Evolutionary conservation across 2,797 vertebrate genomes (phyloP).

Genomic region (Ctenosaura bakeri): DNA sequence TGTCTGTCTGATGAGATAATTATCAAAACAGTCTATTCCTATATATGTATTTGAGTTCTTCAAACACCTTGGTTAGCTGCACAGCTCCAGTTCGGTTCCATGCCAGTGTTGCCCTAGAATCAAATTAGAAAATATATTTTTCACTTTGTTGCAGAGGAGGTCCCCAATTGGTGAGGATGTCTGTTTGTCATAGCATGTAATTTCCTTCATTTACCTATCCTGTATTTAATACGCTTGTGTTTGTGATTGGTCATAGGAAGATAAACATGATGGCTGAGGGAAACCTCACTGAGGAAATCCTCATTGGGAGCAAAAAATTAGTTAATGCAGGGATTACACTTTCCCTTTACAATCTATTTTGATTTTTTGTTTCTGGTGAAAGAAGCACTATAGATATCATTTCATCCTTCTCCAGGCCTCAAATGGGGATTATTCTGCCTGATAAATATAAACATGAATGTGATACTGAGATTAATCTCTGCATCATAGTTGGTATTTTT

Average conservation of each 20-base stretch:
- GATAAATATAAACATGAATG: constrained; percentile 39
- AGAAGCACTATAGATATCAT: neutral
- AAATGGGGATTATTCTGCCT: neutral
- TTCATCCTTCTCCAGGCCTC: neutral
- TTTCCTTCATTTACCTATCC: too few relatives aligned
- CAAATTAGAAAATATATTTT: too few relatives aligned
- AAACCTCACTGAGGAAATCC: too few relatives aligned
- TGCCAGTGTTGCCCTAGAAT: neutral
- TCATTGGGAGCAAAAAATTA: neutral
- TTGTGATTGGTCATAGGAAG: too few relatives aligned
- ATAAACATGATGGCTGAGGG: too few relatives aligned
- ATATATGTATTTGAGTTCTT: neutral
- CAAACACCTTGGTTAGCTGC: neutral
- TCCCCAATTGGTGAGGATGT: too few relatives aligned
- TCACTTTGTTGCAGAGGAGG: too few relatives aligned
- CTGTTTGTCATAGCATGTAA: too few relatives aligned
- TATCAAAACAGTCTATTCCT: neutral
- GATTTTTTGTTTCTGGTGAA: neutral
- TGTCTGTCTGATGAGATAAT: too few relatives aligned
- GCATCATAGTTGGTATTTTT: constrained; percentile 9
- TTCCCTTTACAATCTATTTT: neutral
- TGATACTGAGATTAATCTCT: constrained; percentile 43
- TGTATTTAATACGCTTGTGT: too few relatives aligned
- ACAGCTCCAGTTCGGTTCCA: neutral
- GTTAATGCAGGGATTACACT: neutral